Base-by-base conservation (phyloP, 2,888 invertebrate species). In the Epirrita christyi region DNA sequence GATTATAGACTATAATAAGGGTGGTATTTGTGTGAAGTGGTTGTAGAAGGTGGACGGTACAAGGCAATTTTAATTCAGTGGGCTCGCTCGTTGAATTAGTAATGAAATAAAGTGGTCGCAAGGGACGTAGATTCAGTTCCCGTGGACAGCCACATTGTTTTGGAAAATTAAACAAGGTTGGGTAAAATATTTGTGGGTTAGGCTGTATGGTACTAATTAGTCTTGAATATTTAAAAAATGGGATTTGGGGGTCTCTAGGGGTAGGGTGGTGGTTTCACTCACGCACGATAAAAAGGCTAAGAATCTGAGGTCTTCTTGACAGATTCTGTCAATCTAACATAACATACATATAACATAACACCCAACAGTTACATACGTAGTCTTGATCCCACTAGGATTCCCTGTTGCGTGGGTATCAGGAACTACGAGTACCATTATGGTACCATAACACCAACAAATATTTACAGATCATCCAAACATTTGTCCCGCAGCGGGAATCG, bases 61-160 rank as follows among this genome's bases (percentile, higher is more conserved):
- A 71, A 72, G 75, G 71, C 63, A 69, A 71, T 83, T 83, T 82
- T 81, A 88, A 86, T 84, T 84, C 78, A 61, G 78, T 74, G 75
- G 80, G 79, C 70, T 77, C 77, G 83, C 77, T 75, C 76, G 75
- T 76, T 81, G 84, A 86, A 88, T 88, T 86, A 82, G 83, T 86
- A 86, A 89, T 84, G 78, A 76, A 76, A 76, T 83, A 62, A 85
- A 89, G 87, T 87, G 88, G 81, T 66, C 89, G 59, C 78, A 41
- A 52, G 90, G 87, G 89, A 74, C 65, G 55, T 54, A 66, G 63
- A 73, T 73, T 79, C 77, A 63, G 73, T 74, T 76, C 73, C 65
- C 71, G 72, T 71, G 58, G 68, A 67, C 64, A 66, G 67, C 11
- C 45, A 61, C 61, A 66, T 72, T 74, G 75, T 75, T 75, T 71